These are phyloP conservation scores for Marmota flaviventris DNA, from an alignment of 2,113 vertebrate species.

Conservation along the genomic window DNA sequence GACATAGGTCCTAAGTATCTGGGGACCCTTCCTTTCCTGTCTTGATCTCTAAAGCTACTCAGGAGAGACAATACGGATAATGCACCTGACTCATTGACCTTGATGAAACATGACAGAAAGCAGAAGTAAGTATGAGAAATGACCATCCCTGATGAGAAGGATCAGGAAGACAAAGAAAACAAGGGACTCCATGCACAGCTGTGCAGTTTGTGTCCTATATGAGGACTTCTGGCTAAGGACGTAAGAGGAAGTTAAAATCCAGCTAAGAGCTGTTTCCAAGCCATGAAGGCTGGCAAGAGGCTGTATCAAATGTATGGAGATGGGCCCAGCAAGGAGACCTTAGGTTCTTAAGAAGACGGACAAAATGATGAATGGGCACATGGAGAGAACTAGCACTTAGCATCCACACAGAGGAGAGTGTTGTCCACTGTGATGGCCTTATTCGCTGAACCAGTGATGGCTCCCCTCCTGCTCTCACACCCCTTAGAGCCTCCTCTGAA, in stretches of 20 bases:
- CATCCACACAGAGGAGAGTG: not conserved
- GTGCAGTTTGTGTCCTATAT: not conserved
- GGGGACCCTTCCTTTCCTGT: not conserved
- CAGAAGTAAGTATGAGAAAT: not conserved
- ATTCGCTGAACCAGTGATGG: not conserved
- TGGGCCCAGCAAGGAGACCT: not conserved
- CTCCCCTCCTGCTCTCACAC: no score
- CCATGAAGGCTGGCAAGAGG: not conserved
- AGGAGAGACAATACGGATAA: not conserved
- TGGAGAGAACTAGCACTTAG: not conserved
- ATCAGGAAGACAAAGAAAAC: not conserved
- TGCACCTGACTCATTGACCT: not conserved
- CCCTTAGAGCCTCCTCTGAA: not conserved
- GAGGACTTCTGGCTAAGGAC: not conserved
- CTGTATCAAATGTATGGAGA: not conserved
- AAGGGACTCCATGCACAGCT: not conserved
- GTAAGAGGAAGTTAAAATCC: not conserved
- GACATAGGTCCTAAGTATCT: not conserved
- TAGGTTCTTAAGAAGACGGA: not conserved
- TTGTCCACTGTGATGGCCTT: not conserved
- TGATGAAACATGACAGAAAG: not conserved
- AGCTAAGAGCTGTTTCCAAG: not conserved
- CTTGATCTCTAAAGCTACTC: conserved; percentile 20
- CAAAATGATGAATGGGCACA: not conserved
- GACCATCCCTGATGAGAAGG: not conserved